A percentile compares a stretch with the other conserved stretches of the same genome.
phyloP scores from a whole-genome alignment of 2,113 vertebrate genomes.

The Prunella fulvescens region DNA sequence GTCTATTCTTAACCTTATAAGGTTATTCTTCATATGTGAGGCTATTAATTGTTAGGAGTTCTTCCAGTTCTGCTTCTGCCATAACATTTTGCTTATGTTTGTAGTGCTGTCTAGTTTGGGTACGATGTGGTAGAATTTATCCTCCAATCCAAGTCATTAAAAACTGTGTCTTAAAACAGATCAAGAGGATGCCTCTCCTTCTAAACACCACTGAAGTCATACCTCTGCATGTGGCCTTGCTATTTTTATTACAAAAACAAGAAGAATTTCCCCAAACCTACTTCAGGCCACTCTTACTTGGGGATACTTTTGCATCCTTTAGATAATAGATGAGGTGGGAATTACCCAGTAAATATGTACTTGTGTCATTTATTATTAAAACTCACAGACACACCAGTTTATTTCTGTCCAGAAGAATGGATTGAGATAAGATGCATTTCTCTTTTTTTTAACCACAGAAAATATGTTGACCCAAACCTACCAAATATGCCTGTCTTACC shows the following conservation, averaged over 20 bases:
- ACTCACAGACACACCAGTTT: not conserved
- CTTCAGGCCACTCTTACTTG: not conserved
- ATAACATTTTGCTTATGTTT: not conserved
- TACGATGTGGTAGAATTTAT: not conserved
- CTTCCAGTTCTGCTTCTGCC: not conserved
- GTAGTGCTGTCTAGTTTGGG: not conserved
- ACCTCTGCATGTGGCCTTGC: not conserved
- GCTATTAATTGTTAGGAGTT: not conserved
- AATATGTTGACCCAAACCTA: not conserved
- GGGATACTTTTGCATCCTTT: not conserved
- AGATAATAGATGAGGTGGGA: slow-evolving; percentile 17
- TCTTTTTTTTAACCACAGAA: not conserved
- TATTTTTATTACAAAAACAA: not conserved
- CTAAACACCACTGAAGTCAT: not conserved
- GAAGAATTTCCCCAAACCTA: not conserved
- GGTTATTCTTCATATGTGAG: not conserved
- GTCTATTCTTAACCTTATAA: not conserved
- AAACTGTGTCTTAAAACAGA: not conserved
- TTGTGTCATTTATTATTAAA: not conserved
- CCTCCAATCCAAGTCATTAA: not conserved
- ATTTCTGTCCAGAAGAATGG: not conserved
- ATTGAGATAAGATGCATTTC: not conserved
- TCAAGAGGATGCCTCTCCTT: not conserved
- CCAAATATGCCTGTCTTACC: not conserved
- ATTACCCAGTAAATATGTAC: slow-evolving; percentile 6